Evolutionary conservation across 1,140 invertebrate genomes (phyloP).

Genomic region (Drosophila tristis): DNA sequence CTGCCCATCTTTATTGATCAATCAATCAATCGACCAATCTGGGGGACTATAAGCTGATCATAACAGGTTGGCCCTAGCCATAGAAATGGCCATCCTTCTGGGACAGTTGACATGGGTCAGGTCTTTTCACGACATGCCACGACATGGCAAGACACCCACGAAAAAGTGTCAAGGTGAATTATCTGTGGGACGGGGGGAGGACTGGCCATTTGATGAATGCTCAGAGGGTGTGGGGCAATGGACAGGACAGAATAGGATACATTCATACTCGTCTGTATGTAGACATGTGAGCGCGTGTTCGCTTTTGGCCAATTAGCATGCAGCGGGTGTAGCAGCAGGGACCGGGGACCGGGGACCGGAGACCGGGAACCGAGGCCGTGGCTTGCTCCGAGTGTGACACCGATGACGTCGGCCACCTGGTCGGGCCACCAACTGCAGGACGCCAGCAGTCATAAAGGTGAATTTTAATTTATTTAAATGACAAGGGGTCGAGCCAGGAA

Average conservation of each 20-base stretch:
- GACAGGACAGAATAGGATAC: not conserved
- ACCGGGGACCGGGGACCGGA: not conserved
- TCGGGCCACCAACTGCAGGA: constrained; percentile 35
- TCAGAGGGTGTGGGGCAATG: constrained; percentile 15
- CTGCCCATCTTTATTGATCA: not conserved
- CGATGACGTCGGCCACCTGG: constrained; percentile 62
- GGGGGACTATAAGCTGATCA: constrained; percentile 13
- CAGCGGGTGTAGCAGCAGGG: constrained; percentile 47
- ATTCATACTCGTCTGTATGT: too few relatives aligned
- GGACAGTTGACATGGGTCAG: constrained; percentile 43
- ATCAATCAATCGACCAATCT: not conserved
- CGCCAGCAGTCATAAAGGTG: constrained; percentile 56
- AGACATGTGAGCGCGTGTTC: constrained; percentile 29
- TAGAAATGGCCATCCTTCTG: too few relatives aligned
- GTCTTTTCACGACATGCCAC: not conserved
- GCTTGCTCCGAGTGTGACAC: constrained; percentile 63
- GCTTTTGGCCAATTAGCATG: constrained; percentile 68
- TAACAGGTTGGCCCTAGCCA: not conserved
- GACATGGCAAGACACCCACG: not conserved
- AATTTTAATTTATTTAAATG: constrained; percentile 82
- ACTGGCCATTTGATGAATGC: constrained; percentile 11
- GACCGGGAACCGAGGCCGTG: not conserved
- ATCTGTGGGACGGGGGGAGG: constrained; percentile 21
- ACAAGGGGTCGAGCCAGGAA: constrained; percentile 13
- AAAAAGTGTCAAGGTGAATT: constrained; percentile 75